Evolutionary conservation across 30 jellyfish, hydroid and myxozoan species (phyloP).

Genomic region (Aurelia sp.): DNA sequence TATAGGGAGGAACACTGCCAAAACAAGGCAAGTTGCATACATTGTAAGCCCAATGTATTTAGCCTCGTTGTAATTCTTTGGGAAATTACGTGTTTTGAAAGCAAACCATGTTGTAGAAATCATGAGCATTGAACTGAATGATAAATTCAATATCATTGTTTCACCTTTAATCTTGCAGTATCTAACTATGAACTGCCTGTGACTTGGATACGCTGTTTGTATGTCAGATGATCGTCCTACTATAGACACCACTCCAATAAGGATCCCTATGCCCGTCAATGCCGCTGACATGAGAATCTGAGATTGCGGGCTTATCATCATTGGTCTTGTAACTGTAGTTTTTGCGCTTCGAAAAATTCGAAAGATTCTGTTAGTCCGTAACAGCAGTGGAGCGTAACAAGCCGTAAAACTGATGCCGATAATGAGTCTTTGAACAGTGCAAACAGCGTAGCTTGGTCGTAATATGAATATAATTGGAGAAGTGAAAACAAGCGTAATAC

Average conservation of each 20-base stretch:
- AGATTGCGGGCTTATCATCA: slow-evolving; percentile 81
- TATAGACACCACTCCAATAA: slow-evolving; percentile 79
- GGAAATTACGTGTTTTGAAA: slow-evolving; percentile 90
- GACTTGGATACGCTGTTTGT: slow-evolving; percentile 74
- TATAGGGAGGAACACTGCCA: slow-evolving; percentile 73
- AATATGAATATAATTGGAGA: slow-evolving; percentile 72
- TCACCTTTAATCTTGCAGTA: slow-evolving; percentile 70
- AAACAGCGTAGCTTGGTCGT: slow-evolving; percentile 68
- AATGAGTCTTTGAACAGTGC: slow-evolving; percentile 70
- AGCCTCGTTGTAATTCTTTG: slow-evolving; percentile 97
- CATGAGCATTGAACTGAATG: slow-evolving; percentile 78
- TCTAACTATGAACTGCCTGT: slow-evolving; percentile 53
- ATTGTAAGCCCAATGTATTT: slow-evolving; percentile 91
- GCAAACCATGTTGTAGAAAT: slow-evolving; percentile 88
- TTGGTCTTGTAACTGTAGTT: slow-evolving; percentile 73
- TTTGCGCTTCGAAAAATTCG: slow-evolving; percentile 87
- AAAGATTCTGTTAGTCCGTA: slow-evolving; percentile 82
- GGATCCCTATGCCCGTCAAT: slow-evolving; percentile 59
- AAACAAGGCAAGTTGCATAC: slow-evolving; percentile 79
- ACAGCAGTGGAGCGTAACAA: slow-evolving; percentile 86
- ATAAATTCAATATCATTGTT: slow-evolving; percentile 61
- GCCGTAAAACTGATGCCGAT: slow-evolving; percentile 76
- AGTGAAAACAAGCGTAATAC: slow-evolving; percentile 65
- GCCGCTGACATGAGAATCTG: slow-evolving; percentile 79
- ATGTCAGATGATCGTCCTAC: slow-evolving; percentile 62